These are phyloP conservation scores for Petrocephalus schoutedeni DNA, from an alignment of 2,797 vertebrate genomes.

Conservation along the genomic window DNA sequence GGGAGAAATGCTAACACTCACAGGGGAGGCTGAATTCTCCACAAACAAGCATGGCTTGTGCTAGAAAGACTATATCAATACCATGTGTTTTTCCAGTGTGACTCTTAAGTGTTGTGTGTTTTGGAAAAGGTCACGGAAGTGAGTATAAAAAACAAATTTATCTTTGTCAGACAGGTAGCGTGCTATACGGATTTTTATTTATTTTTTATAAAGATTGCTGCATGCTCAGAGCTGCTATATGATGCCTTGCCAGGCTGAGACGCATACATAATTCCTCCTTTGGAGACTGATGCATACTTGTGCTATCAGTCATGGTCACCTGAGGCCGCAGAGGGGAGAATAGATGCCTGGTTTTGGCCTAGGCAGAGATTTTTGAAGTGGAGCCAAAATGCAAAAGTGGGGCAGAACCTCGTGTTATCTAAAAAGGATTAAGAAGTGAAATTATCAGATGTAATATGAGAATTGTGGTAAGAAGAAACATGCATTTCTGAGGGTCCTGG, in stretches of 20 bases:
- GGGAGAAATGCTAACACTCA: slow-evolving; percentile 15
- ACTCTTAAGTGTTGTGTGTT: slow-evolving; percentile 63
- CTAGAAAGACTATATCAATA: slow-evolving; percentile 28
- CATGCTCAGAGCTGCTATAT: slow-evolving; percentile 53
- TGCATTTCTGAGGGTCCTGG: slow-evolving; percentile 51
- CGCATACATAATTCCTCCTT: slow-evolving; percentile 42
- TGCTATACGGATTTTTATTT: slow-evolving; percentile 50
- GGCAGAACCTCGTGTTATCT: slow-evolving; percentile 51
- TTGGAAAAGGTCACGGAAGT: slow-evolving; percentile 67
- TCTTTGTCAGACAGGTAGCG: slow-evolving; percentile 61
- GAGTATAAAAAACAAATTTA: slow-evolving; percentile 66
- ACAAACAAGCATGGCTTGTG: slow-evolving; percentile 32
- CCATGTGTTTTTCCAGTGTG: slow-evolving; percentile 58
- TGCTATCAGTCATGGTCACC: slow-evolving; percentile 47
- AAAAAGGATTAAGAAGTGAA: slow-evolving; percentile 39
- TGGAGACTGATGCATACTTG: slow-evolving; percentile 63
- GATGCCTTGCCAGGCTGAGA: slow-evolving; percentile 52
- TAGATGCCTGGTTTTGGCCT: slow-evolving; percentile 23
- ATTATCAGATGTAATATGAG: slow-evolving; percentile 55
- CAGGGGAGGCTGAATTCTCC: slow-evolving; percentile 28
- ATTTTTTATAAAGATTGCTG: slow-evolving; percentile 36
- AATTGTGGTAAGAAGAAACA: slow-evolving; percentile 48
- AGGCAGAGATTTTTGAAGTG: slow-evolving; percentile 31
- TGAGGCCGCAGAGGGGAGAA: slow-evolving; percentile 37
- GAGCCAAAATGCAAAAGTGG: slow-evolving; percentile 43